A percentile compares a stretch with the other conserved stretches of the same genome.
These are phyloP conservation scores for Delia radicum DNA, from an alignment of 1,140 invertebrate genomes.

Conservation along the genomic window DNA sequence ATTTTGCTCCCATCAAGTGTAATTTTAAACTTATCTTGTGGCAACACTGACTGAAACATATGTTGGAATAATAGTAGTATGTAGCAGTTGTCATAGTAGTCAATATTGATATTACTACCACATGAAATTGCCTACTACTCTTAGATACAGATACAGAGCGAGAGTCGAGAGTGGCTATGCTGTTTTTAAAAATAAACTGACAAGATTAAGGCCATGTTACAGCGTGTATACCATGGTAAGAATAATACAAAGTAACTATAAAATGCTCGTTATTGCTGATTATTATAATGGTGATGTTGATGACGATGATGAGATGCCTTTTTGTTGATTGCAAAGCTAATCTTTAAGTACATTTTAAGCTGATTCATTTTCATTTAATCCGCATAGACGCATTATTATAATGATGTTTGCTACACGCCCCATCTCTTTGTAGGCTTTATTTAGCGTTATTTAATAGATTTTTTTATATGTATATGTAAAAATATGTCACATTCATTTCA, in stretches of 20 bases:
- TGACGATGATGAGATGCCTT: background rate
- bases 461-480: background rate
- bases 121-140: no score
- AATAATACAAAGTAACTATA: background rate
- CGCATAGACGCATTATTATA: background rate
- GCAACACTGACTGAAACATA: no score
- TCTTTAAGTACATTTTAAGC: constrained; percentile 12
- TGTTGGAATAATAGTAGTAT: no score
- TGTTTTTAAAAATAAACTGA: background rate
- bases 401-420: background rate
- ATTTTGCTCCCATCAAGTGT: no score
- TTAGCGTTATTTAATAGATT: background rate
- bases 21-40: no score
- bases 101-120: no score
- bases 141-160: background rate
- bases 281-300: background rate
- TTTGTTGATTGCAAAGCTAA: constrained; percentile 4
- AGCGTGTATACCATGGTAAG: background rate
- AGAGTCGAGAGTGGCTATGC: background rate
- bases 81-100: no score
- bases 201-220: constrained; percentile 9
- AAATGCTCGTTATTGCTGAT: constrained; percentile 7
- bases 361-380: constrained; percentile 11
- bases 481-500: constrained; percentile 15
- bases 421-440: background rate